Base-by-base conservation (phyloP, 2,888 invertebrate genomes). In the Lottia gigantea region DNA sequence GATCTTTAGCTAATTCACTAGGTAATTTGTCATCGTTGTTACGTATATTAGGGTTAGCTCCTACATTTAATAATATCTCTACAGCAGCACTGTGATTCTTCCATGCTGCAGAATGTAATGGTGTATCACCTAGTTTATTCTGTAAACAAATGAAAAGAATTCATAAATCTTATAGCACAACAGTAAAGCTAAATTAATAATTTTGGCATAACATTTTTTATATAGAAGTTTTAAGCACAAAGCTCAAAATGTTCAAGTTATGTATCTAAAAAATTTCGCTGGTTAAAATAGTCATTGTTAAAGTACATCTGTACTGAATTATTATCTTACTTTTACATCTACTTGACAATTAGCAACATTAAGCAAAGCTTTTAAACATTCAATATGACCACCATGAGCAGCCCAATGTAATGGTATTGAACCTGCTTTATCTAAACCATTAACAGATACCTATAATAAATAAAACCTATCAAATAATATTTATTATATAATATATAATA, bases 341-440 rank as follows among this genome's bases (percentile, higher is more conserved):
- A 91, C 82, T 74, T 89, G 82, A 76, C 90, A 85, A 80, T 90
- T 90, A 14, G 90, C 87, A 31, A 89, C 83, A 62, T 84, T 81
- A n/a, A 92, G 84, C 16, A 92, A 86, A 66, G 89, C 86, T 71
- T 88, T 83, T 2, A 92, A 87, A 78, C 92, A 91, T 16, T 91
- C 90, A 19, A 90, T 78, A 80, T 92, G 92, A 2, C 92, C 92
- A 46, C 91, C 91, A 82, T 91, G 91, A n/a, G 91, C 88, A 25
- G 92, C 92, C 92, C 92, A 93, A 82, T 92, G 92, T 11, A 93
- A 83, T 7, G 92, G 90, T n/a, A 92, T 92, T 66, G 91, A 91
- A 7, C 92, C 92, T 45, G 92, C 91, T 77, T 91, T 91, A 85
- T 93, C 92, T 76, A 93, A 86, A 55, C 91, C 90, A 78, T 92